Base-by-base conservation (phyloP, 2,888 invertebrate genomes). In the Cheilosia impressa region DNA sequence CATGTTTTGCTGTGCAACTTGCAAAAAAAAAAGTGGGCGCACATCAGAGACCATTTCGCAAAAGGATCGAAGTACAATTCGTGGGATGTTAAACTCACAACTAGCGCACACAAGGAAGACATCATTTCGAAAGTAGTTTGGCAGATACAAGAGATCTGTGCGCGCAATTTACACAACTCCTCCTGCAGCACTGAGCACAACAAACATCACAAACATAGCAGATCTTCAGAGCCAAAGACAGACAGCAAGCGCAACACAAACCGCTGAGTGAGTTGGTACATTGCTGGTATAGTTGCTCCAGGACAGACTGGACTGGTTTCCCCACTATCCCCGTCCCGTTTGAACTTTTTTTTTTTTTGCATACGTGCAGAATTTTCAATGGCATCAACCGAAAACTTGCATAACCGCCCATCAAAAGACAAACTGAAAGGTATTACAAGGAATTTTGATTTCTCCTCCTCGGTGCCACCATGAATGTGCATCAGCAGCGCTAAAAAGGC, bases 401-500 rank as follows among this genome's bases (percentile, higher is more conserved):
- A 85, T 85, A 85, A 85, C 85, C 85, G 85, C 85, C 85, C 85
- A 81, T 85, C 85, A 85, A 85, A 77, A 81, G 76, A 81, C 81
- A 85, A 77, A 81, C 80, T 85, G 81, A 81, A 85, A 81, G 85
- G 85, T 63, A 85, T 85, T 85, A 85, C 85, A 85, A 85, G 76
- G 81, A 85, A 85, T 85, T 85, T 85, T 85, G 85, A 85, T 85
- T 85, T 85, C 85, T 81, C 77, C 71, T 85, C 85, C 76, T 77
- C 81, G 72, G 62, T 75, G 72, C 78, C 78, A 75, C 73, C 81
- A 85, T 77, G 84, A 80, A 84, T 80, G 69, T 73, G 80, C 43
- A n/a, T 1, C 19, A 24, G 38, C 45, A 22, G 4, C 6, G 34
- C 50, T 58, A 53, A 63, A 58, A 66, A 68, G 34, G 27, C 45